Evolutionary conservation across 1,140 invertebrate species (phyloP).

Genomic region (Drosophila persimilis): DNA sequence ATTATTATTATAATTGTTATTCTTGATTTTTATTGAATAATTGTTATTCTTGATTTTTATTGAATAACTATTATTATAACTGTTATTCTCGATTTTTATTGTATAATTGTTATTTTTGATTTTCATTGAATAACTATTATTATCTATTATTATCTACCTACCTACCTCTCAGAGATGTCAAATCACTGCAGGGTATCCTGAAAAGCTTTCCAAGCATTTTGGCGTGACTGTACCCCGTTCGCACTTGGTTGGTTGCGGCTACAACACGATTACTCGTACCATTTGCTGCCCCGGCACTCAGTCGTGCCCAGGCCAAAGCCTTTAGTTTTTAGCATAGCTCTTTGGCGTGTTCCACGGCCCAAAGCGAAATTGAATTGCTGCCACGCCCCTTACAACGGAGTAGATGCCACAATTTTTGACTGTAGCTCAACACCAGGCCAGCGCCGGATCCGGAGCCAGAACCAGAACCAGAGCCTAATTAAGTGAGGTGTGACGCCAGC

Average conservation of each 20-base stretch:
- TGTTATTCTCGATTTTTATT: no score
- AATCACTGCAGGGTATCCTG: no score
- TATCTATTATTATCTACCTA: no score
- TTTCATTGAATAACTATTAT: no score
- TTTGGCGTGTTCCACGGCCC: slow-evolving; percentile 13
- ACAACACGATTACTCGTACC: slow-evolving; percentile 23
- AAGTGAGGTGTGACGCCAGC: slow-evolving; percentile 28
- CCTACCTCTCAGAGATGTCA: no score
- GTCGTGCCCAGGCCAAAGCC: neutral
- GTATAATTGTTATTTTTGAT: no score
- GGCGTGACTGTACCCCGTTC: slow-evolving; percentile 6
- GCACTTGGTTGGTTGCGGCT: neutral
- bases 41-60: no score
- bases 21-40: no score
- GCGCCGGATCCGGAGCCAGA: no score
- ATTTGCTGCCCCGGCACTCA: slow-evolving; percentile 4
- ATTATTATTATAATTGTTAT: no score
- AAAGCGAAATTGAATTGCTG: slow-evolving; percentile 55
- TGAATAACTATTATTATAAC: no score
- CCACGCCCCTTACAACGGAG: slow-evolving; percentile 5
- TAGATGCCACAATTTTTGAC: slow-evolving; percentile 11
- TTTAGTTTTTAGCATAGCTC: slow-evolving; percentile 18
- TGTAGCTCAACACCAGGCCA: slow-evolving; percentile 16
- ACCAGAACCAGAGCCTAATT: slow-evolving; percentile 46
- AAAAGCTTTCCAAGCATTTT: neutral